Base-by-base conservation (phyloP, 2,888 invertebrate species). In the Strigamia transsilvanica region DNA sequence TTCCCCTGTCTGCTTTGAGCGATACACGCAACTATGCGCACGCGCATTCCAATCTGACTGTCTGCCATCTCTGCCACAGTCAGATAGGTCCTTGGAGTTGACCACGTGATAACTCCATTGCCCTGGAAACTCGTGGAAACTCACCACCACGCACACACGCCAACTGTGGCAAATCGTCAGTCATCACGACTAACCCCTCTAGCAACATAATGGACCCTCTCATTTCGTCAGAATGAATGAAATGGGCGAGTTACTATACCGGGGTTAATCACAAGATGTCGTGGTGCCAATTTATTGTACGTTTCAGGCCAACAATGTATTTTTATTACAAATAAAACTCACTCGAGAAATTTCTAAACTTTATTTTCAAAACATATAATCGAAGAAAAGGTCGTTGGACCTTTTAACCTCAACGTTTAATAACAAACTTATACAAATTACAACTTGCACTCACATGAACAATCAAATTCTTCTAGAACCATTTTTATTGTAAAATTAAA, bases 41-140 rank as follows among this genome's bases (percentile, higher is more conserved):
- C 27, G 73, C 73, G 73, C 73, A 32, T 73, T 32, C 73, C 27
- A 73, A 73, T 32, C 73, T 73, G 73, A 73, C 73, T 73, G 73
- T 73, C 73, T 73, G 73, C 73, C 73, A 73, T 73, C 73, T 73
- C 73, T 73, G 73, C 23, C 23, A 61, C 61, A 73, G 73, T 73
- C 73, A 56, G 73, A 73, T 73, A 32, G 73, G 73, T 23, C 73
- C 73, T 23, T 73, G 73, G 73, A 73, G 73, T 73, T n/a, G 73
- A 73, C 73, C 73, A 73, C 73, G 73, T 73, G 73, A 73, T 73
- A 18, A 56, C 56, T 56, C 73, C 32, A 27, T 73, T n/a, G 73
- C 73, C 32, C 73, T 32, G 73, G 15, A 56, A 56, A 56, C 18
- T 56, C 56, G 18, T 56, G 56, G 21, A n/a, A 73, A 73, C 27